Evolutionary conservation across 1,140 invertebrate species (phyloP), one percentile per base, ranked within the genome.

Genomic region (Diachasmimorpha longicaudata): DNA sequence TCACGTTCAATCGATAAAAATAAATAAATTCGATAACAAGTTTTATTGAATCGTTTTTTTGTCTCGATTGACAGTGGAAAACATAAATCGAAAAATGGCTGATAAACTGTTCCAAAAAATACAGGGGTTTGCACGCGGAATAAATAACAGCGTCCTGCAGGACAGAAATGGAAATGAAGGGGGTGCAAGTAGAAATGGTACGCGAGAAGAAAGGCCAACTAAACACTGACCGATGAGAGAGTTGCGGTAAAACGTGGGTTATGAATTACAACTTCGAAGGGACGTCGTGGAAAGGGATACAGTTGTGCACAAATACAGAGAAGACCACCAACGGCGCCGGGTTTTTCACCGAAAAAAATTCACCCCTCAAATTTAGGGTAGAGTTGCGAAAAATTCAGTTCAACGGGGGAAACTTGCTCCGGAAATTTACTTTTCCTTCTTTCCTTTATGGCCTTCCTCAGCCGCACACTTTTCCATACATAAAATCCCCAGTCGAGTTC

Each of bases 31-130:
- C 48, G 19, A 52, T 16, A 52, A 52, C 48, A 3, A 52, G 74
- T 66, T 67, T 39, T 48, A 21, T 11, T 21, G 42, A 19, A 19
- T 31, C 25, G 63, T 58, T 37, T 39, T 31, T 13, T 69, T n/a
- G 21, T 19, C 48, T 52, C 4, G 6, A 52, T 19, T 14, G 25
- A 11, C 21, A 23, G 68, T 67, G 52, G 23, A 37, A 66, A 37
- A 73, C 76, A 82, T 82, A 82, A 82, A 82, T 82, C 81, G 75
- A 69, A 70, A 80, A 77, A 81, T 79, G 79, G 48, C 75, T 76
- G 81, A 82, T 81, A 82, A 82, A 82, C 81, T 76, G 75, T 74
- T 52, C 69, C 75, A 78, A 82, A 76, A 82, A 82, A 80, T 79
- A 82, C 76, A 80, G 81, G 80, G 9, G 48, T 16, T 78, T 81